Evolutionary conservation across 2,113 vertebrate genomes (phyloP).

Genomic region (Takifugu flavidus): DNA sequence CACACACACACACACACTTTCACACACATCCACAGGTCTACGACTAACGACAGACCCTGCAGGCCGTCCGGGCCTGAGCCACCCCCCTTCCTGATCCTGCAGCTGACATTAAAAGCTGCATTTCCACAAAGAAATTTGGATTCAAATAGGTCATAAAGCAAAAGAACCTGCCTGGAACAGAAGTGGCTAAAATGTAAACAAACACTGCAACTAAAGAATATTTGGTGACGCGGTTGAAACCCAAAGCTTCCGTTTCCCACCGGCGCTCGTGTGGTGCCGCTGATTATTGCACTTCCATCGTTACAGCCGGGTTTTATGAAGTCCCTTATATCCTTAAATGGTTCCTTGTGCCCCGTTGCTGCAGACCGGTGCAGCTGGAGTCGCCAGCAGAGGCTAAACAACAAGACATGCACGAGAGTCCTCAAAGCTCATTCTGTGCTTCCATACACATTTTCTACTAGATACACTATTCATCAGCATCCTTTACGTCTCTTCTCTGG

Average conservation of each 20-base stretch:
- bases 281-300: conserved; percentile 43
- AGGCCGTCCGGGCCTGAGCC: conserved; percentile 36
- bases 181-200: conserved; percentile 51
- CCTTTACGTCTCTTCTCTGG: conserved; percentile 29
- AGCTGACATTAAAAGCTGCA: conserved; percentile 24
- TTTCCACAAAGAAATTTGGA: conserved; percentile 6
- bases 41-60: conserved; percentile 54
- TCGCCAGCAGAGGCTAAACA: too few relatives aligned
- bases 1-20: conserved; percentile 8
- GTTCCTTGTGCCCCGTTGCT: too few relatives aligned
- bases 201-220: conserved; percentile 67
- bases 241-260: conserved; percentile 45
- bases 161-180: neutral
- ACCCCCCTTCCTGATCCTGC: conserved; percentile 15
- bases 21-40: conserved; percentile 1
- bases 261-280: conserved; percentile 34
- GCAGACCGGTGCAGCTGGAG: too few relatives aligned
- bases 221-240: conserved; percentile 66
- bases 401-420: conserved; percentile 23
- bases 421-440: conserved; percentile 9
- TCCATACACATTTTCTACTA: conserved; percentile 6
- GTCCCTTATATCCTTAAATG: too few relatives aligned
- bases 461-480: conserved; percentile 26
- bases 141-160: neutral
- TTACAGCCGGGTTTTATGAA: too few relatives aligned